Conservation (phyloP, 64 coral and sea anemone species). For the Anthopleura sola region DNA sequence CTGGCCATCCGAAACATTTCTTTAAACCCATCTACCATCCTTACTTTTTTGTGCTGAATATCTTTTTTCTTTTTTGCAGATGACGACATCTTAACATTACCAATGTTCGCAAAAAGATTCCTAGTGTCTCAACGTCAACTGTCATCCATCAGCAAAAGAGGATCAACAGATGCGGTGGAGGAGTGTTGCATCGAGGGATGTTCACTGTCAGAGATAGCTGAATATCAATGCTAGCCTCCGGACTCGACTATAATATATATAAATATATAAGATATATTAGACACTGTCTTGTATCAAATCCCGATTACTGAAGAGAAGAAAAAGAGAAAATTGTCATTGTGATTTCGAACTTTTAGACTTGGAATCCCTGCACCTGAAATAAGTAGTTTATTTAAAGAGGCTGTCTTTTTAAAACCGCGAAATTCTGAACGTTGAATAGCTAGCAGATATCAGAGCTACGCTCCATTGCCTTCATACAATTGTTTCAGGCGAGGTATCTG, state of each 20-base stretch:
- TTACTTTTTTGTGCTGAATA: too few species aligned
- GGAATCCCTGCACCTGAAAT: background rate
- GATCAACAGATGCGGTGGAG: background rate
- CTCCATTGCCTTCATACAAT: too few species aligned
- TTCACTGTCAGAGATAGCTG: conserved; percentile 14
- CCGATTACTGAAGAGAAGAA: background rate
- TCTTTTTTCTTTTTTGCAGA: background rate
- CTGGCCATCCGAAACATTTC: too few species aligned
- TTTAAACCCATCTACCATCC: too few species aligned
- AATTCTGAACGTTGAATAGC: too few species aligned
- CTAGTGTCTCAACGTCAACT: background rate
- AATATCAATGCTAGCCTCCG: background rate
- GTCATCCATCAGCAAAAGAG: background rate
- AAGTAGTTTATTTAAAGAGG: too few species aligned
- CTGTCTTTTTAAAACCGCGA: too few species aligned
- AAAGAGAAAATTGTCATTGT: background rate
- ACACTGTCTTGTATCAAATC: background rate
- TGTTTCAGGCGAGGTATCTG: too few species aligned
- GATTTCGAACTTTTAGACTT: background rate
- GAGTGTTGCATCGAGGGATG: conserved; percentile 16
- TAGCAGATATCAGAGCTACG: too few species aligned
- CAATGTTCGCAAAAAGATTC: background rate
- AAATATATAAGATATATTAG: background rate
- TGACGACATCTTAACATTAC: background rate
- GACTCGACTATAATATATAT: background rate